Evolutionary conservation across 2,888 invertebrate species (phyloP).

Genomic region (Aphodius granarius): DNA sequence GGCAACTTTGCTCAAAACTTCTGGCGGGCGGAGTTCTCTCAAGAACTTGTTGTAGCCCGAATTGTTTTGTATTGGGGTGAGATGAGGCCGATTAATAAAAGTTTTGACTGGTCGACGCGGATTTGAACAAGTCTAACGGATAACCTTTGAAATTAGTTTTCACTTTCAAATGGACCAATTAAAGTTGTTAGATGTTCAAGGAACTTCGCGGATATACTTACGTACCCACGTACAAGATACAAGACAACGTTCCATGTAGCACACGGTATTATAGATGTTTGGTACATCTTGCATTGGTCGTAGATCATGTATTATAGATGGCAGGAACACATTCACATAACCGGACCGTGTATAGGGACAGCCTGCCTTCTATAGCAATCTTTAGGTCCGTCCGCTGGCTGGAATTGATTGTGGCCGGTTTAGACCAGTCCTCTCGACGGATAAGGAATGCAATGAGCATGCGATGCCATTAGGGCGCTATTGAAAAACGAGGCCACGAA

Average conservation of each 20-base stretch:
- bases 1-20: constrained; percentile 10
- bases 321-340: neutral
- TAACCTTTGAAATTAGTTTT: neutral
- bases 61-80: constrained; percentile 20
- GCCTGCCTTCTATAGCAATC: neutral
- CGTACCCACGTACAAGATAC: no score
- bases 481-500: neutral
- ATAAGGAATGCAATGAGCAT: neutral
- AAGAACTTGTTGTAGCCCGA: constrained; percentile 15
- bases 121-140: neutral
- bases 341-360: neutral
- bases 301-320: neutral
- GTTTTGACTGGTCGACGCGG: neutral
- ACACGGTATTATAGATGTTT: no score
- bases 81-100: neutral
- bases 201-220: neutral
- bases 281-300: neutral
- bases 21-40: constrained; percentile 1
- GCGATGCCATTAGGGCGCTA: neutral
- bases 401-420: neutral
- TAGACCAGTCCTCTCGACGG: neutral
- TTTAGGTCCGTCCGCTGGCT: neutral
- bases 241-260: no score
- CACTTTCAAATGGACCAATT: neutral
- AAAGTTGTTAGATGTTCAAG: neutral